Base-by-base conservation (phyloP, 2,888 invertebrate genomes). In the Caenorhabditis sp. region DNA sequence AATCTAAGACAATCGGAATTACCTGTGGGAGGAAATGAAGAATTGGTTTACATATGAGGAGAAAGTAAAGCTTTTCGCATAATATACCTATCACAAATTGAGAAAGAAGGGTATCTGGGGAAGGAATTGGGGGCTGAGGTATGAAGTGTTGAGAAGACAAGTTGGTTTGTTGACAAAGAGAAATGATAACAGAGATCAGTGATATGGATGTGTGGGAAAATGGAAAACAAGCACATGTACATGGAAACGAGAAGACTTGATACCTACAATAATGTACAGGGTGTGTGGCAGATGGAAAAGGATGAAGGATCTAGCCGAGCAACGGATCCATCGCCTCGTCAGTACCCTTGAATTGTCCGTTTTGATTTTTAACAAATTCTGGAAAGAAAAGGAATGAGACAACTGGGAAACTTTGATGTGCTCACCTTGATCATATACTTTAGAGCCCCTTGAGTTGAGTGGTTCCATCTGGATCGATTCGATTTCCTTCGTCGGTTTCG, bases 171-270 rank as follows among this genome's bases (percentile, higher is more conserved):
- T 11, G 55, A 47, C 9, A 35, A 56, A 44, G 55, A 40, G 67
- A 70, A 70, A 61, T 51, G 47, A 47, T n/a, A n/a, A n/a, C n/a
- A n/a, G 70, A 70, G 70, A 70, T 70, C 70, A 47, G 18, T 26
- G 60, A 69, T 60, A 61, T 70, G 70, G 60, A 37, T 13, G n/a
- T n/a, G n/a, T n/a, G n/a, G n/a, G n/a, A n/a, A n/a, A n/a, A 32
- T 32, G n/a, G 24, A 13, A 58, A 32, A 22, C n/a, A 24, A 22
- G 53, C 11, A 50, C 35, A 50, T 40, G 40, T 60, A 60, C 35
- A 60, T 20, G 50, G 28, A 26, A 67, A 11, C 32, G 20, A 51
- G 32, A 9, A 20, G 35, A 24, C 28, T 60, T 32, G 40, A 35
- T 26, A 20, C 68, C 68, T 68, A 68, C 18, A 15, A 1, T 5